phyloP scores from a whole-genome alignment of 2,888 invertebrate species.

The Hypercompe scribonia region DNA sequence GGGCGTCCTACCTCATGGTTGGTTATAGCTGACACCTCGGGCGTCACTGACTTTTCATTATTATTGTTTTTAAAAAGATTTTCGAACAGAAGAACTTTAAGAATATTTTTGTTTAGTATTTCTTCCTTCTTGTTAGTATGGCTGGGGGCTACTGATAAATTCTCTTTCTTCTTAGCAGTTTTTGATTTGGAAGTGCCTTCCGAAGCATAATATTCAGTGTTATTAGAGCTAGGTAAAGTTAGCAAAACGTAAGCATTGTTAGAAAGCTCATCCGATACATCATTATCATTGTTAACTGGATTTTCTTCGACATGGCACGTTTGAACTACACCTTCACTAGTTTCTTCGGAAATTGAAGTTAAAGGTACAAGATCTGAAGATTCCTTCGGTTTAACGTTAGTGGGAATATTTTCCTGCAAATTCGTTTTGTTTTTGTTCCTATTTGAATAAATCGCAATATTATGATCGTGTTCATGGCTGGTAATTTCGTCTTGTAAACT shows the following conservation, averaged over 20 bases:
- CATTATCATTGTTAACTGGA: conserved; percentile 38
- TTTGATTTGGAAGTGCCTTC: conserved; percentile 44
- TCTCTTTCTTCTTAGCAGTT: conserved; percentile 55
- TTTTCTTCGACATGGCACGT: conserved; percentile 27
- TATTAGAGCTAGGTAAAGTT: conserved; percentile 69
- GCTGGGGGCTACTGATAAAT: conserved; percentile 50
- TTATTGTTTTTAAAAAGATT: conserved; percentile 66
- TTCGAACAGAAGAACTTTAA: conserved; percentile 73
- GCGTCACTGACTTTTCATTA: conserved; percentile 55
- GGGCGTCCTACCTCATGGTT: conserved; percentile 71
- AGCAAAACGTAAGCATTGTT: conserved; percentile 73
- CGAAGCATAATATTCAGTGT: conserved; percentile 44
- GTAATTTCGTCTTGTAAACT: conserved; percentile 18
- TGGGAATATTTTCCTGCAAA: background rate
- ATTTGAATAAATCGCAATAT: background rate
- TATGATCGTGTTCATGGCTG: conserved; percentile 1
- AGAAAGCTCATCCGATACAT: conserved; percentile 63
- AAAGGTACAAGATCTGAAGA: conserved; percentile 1
- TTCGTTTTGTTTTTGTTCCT: background rate
- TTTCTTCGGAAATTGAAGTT: conserved; percentile 13
- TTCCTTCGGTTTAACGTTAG: background rate
- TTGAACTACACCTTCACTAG: conserved; percentile 23
- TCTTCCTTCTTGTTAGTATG: conserved; percentile 58
- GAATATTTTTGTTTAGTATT: conserved; percentile 64
- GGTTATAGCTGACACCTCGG: conserved; percentile 55